Conservation (phyloP, 2,113 vertebrate genomes). For the Elaphurus davidianus region DNA sequence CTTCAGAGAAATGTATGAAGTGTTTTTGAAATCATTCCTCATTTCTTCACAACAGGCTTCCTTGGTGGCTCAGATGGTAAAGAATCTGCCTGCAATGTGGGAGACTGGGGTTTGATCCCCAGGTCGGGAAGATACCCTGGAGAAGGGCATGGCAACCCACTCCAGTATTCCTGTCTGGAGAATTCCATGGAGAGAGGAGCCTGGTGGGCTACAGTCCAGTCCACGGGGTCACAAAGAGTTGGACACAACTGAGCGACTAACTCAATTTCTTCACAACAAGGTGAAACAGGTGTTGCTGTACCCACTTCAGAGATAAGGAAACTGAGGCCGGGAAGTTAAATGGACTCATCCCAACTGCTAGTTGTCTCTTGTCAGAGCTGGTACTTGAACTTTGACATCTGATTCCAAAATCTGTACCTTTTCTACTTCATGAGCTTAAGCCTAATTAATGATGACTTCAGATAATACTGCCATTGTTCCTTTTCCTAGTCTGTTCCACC, state of each 20-base stretch:
- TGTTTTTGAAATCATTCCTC: neutral
- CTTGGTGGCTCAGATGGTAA: neutral
- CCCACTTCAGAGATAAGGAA: neutral
- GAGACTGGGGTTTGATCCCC: neutral
- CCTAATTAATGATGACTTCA: neutral
- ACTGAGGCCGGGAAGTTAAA: neutral
- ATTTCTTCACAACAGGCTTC: neutral
- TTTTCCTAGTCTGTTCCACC: neutral
- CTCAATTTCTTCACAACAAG: neutral
- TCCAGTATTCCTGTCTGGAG: neutral
- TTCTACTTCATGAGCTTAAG: neutral
- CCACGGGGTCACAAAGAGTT: neutral
- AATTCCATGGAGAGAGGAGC: neutral
- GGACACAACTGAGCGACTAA: neutral
- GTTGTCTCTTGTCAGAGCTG: neutral
- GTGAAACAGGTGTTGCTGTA: neutral
- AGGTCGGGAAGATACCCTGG: neutral
- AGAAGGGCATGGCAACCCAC: neutral
- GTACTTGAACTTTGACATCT: neutral
- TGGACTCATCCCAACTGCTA: neutral
- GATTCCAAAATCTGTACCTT: neutral
- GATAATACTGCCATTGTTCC: neutral
- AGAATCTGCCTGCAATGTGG: neutral
- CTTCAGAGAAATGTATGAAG: neutral
- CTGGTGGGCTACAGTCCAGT: neutral